Evolutionary conservation across 2,888 invertebrate species (phyloP).

Genomic region (Venustoraphidia nigricollis): DNA sequence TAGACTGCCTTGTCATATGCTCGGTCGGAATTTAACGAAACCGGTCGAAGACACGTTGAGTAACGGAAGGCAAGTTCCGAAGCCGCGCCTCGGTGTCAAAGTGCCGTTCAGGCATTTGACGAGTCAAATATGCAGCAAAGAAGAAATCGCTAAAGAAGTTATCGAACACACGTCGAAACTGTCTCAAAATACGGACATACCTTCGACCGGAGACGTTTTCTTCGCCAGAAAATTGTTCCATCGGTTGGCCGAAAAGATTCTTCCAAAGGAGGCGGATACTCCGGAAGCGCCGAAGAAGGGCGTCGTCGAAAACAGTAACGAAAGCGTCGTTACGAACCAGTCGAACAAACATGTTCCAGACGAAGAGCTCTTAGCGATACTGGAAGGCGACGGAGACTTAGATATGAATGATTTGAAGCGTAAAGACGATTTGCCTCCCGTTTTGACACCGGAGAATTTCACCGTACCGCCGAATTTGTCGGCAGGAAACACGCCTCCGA

Average conservation of each 20-base stretch:
- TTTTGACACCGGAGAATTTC: neutral
- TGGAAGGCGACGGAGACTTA: slow-evolving; percentile 34
- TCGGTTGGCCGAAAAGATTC: slow-evolving; percentile 29
- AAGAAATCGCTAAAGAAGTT: slow-evolving; percentile 36
- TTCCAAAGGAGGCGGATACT: slow-evolving; percentile 15
- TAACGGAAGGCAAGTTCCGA: slow-evolving; percentile 24
- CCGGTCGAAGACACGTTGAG: slow-evolving; percentile 23
- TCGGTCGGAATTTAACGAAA: slow-evolving; percentile 27
- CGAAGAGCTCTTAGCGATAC: slow-evolving; percentile 36
- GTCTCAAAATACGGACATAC: slow-evolving; percentile 26
- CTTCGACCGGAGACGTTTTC: slow-evolving; percentile 26
- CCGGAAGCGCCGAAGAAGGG: neutral
- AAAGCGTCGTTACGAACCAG: slow-evolving; percentile 3
- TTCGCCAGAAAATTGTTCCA: slow-evolving; percentile 38
- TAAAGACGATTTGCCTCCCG: slow-evolving; percentile 3
- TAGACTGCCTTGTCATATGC: slow-evolving; percentile 24
- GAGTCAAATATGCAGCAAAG: slow-evolving; percentile 36
- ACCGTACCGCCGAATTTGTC: slow-evolving; percentile 6
- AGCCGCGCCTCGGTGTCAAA: slow-evolving; percentile 29
- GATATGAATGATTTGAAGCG: slow-evolving; percentile 8
- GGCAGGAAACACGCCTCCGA: slow-evolving; percentile 12
- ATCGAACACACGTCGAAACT: slow-evolving; percentile 32
- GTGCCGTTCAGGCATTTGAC: slow-evolving; percentile 30
- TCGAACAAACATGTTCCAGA: slow-evolving; percentile 24
- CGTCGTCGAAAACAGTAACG: neutral